A percentile compares a stretch with the other conserved stretches of the same genome.
Conservation (phyloP, 2,888 invertebrate genomes). For the Myathropa florea region DNA sequence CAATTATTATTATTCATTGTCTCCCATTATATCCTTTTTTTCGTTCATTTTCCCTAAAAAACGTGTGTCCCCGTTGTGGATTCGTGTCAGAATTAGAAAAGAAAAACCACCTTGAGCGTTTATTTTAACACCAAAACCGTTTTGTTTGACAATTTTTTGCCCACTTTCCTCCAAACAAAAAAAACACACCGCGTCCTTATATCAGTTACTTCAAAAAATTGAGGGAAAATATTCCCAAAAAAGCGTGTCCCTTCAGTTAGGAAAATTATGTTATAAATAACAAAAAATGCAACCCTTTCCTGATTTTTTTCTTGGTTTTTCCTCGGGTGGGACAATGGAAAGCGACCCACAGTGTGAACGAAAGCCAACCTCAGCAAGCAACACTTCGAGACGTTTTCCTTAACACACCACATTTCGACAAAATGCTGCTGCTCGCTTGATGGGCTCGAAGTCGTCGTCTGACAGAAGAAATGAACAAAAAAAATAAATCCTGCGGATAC, state of each 20-base stretch:
- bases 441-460: conserved; percentile 37
- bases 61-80: not conserved
- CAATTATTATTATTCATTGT: conserved; percentile 65
- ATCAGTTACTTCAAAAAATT: conserved; percentile 45
- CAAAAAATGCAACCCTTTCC: conserved; percentile 45
- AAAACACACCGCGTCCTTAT: conserved; percentile 56
- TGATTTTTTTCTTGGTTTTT: conserved; percentile 38
- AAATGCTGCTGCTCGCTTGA: conserved; percentile 43
- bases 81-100: conserved; percentile 14
- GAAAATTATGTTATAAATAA: conserved; percentile 71
- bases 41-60: not conserved
- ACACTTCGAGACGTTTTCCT: conserved; percentile 48
- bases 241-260: conserved; percentile 46
- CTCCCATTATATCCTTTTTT: conserved; percentile 27
- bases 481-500: conserved; percentile 53
- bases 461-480: conserved; percentile 10
- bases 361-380: conserved; percentile 68
- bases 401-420: conserved; percentile 65
- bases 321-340: conserved; percentile 28
- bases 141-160: conserved; percentile 70
- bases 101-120: conserved; percentile 62
- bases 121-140: conserved; percentile 71
- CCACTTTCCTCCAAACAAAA: conserved; percentile 59
- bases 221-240: conserved; percentile 10
- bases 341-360: conserved; percentile 58